phyloP scores from a whole-genome alignment of 2,888 invertebrate species.

The Patella depressa region DNA sequence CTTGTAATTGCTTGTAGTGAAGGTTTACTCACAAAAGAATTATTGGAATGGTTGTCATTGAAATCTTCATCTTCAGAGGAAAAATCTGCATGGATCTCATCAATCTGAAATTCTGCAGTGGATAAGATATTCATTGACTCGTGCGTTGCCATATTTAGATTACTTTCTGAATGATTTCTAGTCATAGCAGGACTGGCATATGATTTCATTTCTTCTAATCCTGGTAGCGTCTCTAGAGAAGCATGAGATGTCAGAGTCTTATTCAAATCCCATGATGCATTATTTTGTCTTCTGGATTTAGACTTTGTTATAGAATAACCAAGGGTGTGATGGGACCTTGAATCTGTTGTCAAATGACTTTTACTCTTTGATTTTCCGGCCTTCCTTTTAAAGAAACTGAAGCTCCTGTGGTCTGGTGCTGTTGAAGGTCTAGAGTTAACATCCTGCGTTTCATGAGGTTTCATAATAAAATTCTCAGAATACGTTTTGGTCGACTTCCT shows the following conservation, averaged over 20 bases:
- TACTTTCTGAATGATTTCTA: not conserved
- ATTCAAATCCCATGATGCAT: not conserved
- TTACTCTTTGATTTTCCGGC: not conserved
- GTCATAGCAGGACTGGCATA: not conserved
- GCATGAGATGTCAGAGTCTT: not conserved
- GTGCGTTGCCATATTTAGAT: not conserved
- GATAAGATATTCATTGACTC: not conserved
- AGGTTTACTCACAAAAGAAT: not conserved
- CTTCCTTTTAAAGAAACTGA: not conserved
- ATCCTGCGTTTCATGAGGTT: not conserved
- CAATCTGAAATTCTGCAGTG: constrained; percentile 15
- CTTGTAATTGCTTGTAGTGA: not conserved
- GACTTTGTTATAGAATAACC: not conserved
- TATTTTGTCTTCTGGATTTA: not conserved
- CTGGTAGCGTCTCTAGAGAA: not conserved
- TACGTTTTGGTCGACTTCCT: not conserved
- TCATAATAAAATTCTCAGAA: constrained; percentile 9
- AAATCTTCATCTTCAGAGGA: constrained; percentile 19
- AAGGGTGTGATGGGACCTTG: not conserved
- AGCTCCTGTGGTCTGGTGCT: not conserved
- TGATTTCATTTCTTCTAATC: not conserved
- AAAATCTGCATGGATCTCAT: constrained; percentile 20
- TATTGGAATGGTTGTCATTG: not conserved
- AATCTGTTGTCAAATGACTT: not conserved
- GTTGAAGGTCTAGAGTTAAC: not conserved